Percentiles rank a stretch among this genome's conserved stretches.
Conservation (phyloP, 2,797 vertebrate genomes). For the Sparidentex hasta region DNA sequence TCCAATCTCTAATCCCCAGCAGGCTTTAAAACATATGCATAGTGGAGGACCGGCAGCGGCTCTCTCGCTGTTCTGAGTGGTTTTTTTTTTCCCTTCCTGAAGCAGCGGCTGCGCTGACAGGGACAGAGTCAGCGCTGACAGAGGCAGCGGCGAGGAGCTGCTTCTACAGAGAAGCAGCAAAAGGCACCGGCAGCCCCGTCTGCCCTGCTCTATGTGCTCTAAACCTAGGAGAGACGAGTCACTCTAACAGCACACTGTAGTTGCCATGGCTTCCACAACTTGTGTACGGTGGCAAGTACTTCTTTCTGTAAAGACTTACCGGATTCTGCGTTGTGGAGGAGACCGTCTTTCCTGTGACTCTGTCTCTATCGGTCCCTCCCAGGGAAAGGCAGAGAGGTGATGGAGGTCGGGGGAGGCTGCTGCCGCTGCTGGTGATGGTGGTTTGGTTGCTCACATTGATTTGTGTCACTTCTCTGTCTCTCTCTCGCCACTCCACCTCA, state of each 20-base stretch:
- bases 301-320: slow-evolving; percentile 65
- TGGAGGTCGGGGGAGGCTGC: slow-evolving; percentile 67
- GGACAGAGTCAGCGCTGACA: slow-evolving; percentile 5
- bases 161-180: slow-evolving; percentile 16
- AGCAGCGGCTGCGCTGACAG: slow-evolving; percentile 1
- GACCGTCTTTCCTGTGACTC: slow-evolving; percentile 47
- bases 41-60: slow-evolving; percentile 41
- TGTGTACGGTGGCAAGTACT: slow-evolving; percentile 41
- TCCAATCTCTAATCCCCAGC: slow-evolving; percentile 64
- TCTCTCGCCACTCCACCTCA: slow-evolving; percentile 70
- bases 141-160: slow-evolving; percentile 35
- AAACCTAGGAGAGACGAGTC: slow-evolving; percentile 37
- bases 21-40: slow-evolving; percentile 60
- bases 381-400: slow-evolving; percentile 68
- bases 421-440: slow-evolving; percentile 58
- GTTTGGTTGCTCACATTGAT: slow-evolving; percentile 78
- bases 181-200: slow-evolving; percentile 26
- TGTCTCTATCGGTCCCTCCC: slow-evolving; percentile 40
- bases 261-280: slow-evolving; percentile 42
- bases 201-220: slow-evolving; percentile 31
- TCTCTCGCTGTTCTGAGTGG: slow-evolving; percentile 29
- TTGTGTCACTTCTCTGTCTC: slow-evolving; percentile 76
- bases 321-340: slow-evolving; percentile 48
- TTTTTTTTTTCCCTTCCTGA: slow-evolving; percentile 17
- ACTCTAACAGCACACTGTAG: slow-evolving; percentile 5